Conservation (phyloP, 2,113 vertebrate genomes). For the Perca flavescens region DNA sequence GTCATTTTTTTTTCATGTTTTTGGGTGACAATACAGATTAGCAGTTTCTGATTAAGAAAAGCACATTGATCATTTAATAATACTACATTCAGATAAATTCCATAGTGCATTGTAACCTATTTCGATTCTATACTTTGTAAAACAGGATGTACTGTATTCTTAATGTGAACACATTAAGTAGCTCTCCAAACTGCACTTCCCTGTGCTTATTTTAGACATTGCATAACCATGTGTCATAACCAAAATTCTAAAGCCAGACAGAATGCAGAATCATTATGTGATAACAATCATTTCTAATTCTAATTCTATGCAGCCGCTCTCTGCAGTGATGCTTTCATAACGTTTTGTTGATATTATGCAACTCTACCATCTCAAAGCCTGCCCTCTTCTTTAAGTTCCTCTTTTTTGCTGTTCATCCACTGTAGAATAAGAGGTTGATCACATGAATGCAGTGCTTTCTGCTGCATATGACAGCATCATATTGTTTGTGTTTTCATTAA, state of each 20-base stretch:
- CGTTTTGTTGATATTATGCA: background rate
- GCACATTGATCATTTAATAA: background rate
- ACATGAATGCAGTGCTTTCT: background rate
- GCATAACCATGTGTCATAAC: slow-evolving; percentile 81
- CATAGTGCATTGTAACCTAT: background rate
- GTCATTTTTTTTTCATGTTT: too few relatives aligned
- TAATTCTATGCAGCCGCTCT: slow-evolving; percentile 22
- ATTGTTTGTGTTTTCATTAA: background rate
- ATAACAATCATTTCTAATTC: slow-evolving; percentile 42
- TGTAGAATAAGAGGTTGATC: background rate
- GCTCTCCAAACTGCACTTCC: slow-evolving; percentile 31
- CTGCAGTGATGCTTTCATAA: background rate
- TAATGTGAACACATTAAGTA: slow-evolving; percentile 26
- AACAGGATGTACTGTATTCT: slow-evolving; percentile 25
- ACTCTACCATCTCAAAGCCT: background rate
- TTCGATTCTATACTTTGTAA: slow-evolving; percentile 8
- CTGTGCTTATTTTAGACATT: slow-evolving; percentile 76
- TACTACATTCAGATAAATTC: background rate
- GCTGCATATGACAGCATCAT: background rate
- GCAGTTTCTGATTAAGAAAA: background rate
- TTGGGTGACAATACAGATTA: too few relatives aligned
- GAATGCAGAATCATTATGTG: slow-evolving; percentile 46
- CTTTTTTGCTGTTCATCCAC: background rate
- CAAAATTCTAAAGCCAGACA: slow-evolving; percentile 46
- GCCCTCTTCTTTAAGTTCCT: background rate